Percentiles rank a stretch among this genome's conserved stretches.
Conservation (phyloP, 2,113 vertebrate genomes). For the Pelvicachromis taeniatus region DNA sequence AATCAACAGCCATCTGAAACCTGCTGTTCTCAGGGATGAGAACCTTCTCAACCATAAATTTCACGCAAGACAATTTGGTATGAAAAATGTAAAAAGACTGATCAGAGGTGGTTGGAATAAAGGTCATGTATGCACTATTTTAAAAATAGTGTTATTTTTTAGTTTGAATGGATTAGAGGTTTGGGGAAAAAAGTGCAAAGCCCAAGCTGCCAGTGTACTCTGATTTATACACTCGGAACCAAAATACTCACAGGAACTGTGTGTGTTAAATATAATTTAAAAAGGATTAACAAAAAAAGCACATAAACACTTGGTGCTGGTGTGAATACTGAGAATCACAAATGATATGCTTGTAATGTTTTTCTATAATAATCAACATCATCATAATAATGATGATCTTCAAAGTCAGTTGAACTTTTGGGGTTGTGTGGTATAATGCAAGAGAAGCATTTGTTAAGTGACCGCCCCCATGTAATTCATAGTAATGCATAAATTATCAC, state of each 20-base stretch:
- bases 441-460: background rate
- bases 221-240: background rate
- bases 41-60: background rate
- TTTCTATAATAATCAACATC: background rate
- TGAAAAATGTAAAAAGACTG: background rate
- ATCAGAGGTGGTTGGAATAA: background rate
- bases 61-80: background rate
- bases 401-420: background rate
- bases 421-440: background rate
- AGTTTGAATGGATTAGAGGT: background rate
- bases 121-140: background rate
- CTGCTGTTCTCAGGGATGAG: background rate
- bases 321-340: background rate
- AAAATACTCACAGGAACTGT: background rate
- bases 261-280: background rate
- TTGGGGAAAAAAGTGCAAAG: accelerated
- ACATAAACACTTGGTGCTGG: background rate
- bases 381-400: background rate
- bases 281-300: background rate
- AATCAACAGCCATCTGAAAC: background rate
- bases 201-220: background rate
- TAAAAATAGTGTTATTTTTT: background rate
- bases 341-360: background rate
- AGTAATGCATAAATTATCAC: background rate
- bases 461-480: background rate